Base-by-base conservation (phyloP, 2,888 invertebrate species). In the Punctoribates punctum region DNA sequence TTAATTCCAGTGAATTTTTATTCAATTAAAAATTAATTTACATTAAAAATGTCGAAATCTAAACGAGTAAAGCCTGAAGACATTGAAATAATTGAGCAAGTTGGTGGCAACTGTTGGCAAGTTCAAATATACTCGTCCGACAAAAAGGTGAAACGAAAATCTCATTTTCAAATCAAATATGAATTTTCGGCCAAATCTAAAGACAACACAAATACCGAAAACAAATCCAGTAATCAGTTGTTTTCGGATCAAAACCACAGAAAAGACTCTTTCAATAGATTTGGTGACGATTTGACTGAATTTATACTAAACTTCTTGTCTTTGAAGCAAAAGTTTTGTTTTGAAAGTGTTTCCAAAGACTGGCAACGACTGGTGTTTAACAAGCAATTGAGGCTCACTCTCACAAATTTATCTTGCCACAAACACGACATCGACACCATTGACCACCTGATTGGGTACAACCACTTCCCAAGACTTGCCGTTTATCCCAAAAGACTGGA, bases 221-320 rank as follows among this genome's bases (percentile, higher is more conserved):
- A 42, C 13, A 42, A 1, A 42, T 13, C 13, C 9, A 42, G 11
- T 42, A 42, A 13, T 51, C 51, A n/a, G 15, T 17, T 51, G 51
- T 15, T 15, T 17, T 51, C 15, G 13, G 6, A 62, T 8, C 27
- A 11, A 29, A 3, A 38, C 4, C 9, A 65, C n/a, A 65, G 17
- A 2, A 65, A 34, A n/a, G 65, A 65, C 34, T 34, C 34, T 4
- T 65, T 65, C 20, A 13, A 62, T 8, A 23, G 62, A 27, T 62
- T 62, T 27, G 62, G 62, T 27, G 62, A 62, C 62, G 62, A 65
- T 34, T 65, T 65, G 15, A 38, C n/a, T 20, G 38, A 65, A 65
- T 27, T 65, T 5, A 1, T 65, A 15, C 38, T 65, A 38, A 38
- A 2, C 8, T 65, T 13, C 15, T n/a, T 65, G n/a, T 11, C 65